Base-by-base conservation (phyloP, 1,140 invertebrate species). In the Glossosoma conforme region DNA sequence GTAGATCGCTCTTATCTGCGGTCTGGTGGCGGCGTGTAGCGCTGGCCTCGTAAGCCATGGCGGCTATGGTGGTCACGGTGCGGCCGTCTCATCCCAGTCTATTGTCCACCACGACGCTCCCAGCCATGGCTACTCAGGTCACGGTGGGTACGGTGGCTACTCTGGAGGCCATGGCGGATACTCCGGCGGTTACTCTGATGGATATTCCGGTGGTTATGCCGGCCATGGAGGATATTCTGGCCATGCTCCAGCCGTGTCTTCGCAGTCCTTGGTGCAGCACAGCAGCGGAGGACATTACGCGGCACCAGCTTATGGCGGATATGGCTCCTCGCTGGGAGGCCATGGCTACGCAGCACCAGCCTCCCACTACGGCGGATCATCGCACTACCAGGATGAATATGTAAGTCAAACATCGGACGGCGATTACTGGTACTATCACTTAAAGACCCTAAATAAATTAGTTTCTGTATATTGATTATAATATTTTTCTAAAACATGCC, bases 51-150 rank as follows among this genome's bases (percentile, higher is more conserved):
- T 72, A n/a, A 43, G 45, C 1, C 51, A 58, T 15, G 52, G 47
- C 19, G 45, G 33, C 44, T 68, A 73, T 44, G 52, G 47, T 19
- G 45, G 33, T 43, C 68, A 73, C 44, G 69, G 64, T 9, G 64
- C 65, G 19, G 68, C 70, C 13, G 64, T 72, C 10, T 72, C 68
- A 1, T 66, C 66, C 1, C 70, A 72, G 38, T 72, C 66, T 56
- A 63, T 71, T 44, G 59, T 69, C 4, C 65, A 60, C 9, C 70
- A 74, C 35, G 69, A 68, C 42, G 62, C 30, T 10, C 38, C 54
- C n/a, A 17, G 32, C 13, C 46, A 50, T 15, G 45, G 44, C 20
- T 56, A 51, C 30, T 25, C 24, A 19, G 46, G 52, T 22, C 20
- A 43, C 20, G 48, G 40, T 9, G n/a, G 25, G 8, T 30, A 30